phyloP scores from a whole-genome alignment of 2,888 invertebrate genomes.

The Leptopilina drosophilae region DNA sequence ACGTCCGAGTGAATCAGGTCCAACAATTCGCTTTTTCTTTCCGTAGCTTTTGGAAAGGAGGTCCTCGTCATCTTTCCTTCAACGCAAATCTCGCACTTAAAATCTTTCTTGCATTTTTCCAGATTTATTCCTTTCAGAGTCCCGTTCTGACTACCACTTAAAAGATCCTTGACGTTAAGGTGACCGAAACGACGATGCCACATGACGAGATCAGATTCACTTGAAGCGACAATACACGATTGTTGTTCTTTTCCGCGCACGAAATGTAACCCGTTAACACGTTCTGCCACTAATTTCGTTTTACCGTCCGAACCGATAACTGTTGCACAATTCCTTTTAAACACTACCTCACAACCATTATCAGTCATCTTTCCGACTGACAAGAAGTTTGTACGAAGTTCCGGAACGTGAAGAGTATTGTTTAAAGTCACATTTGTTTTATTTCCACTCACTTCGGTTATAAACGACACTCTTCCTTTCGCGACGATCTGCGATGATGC shows the following conservation, averaged over 20 bases:
- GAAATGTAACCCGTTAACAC: conserved; percentile 42
- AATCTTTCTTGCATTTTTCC: not conserved
- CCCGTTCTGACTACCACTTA: not conserved
- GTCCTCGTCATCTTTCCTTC: conserved; percentile 40
- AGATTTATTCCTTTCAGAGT: not conserved
- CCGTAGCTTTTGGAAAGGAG: no score
- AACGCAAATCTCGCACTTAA: conserved; percentile 38
- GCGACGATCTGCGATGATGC: conserved; percentile 43
- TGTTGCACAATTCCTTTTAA: conserved; percentile 16
- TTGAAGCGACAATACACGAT: not conserved
- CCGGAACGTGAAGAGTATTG: conserved; percentile 48
- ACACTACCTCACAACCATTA: conserved; percentile 40
- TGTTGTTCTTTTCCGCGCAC: not conserved
- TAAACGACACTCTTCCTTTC: conserved; percentile 35
- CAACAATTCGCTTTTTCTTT: no score
- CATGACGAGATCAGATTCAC: not conserved
- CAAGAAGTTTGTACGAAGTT: conserved; percentile 51
- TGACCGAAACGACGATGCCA: conserved; percentile 46
- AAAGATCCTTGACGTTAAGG: conserved; percentile 37
- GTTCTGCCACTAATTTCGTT: conserved; percentile 17
- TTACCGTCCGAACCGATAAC: conserved; percentile 40
- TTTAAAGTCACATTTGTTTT: conserved; percentile 31
- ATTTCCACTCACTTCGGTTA: not conserved
- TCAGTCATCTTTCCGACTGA: conserved; percentile 51
- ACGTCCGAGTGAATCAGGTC: no score